Base-by-base conservation (phyloP, 2,113 vertebrate species). In the Dicerorhinus sumatrensis region DNA sequence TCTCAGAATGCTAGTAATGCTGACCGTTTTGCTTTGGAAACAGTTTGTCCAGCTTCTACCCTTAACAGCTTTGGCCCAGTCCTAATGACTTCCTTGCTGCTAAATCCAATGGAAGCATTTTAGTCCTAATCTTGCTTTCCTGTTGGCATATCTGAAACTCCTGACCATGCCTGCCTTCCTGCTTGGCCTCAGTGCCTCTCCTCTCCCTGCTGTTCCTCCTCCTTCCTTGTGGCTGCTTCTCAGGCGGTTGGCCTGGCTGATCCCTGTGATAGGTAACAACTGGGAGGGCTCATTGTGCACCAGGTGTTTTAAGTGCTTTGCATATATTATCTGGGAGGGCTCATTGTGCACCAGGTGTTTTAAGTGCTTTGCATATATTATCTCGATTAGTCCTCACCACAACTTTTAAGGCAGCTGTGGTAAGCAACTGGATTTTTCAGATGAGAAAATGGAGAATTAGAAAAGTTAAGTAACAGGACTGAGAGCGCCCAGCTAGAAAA, bases 11-110 rank as follows among this genome's bases (percentile, higher is more conserved):
- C 36, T 88, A 29, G 29, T 42, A 72, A 62, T 73, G 75, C 36
- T 80, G 36, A 31, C 23, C 81, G 8, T n/a, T 93, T 82, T 70
- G 56, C 65, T 96, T 87, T 94, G 56, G 65, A 93, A 93, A 77
- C 3, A 18, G 23, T 67, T 29, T 51, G 36, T 48, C 5, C 21
- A 0, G 27, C 69, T 90, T 88, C 54, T 48, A 18, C 29, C 36
- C 54, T 31, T 69, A 91, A 76, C 33, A 89, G 25, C 16, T 67
- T 36, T 80, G 67, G 62, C 33, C 3, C 17, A 39, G 62, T 81
- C 16, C 54, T 62, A 69, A 51, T 42, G 84, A 79, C 69, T 81
- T 94, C 42, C 72, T 70, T 90, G 65, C 91, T 88, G 27, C 42
- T 70, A 96, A 84, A 76, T 70, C 36, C 42, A 46, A 10, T 76